These are phyloP conservation scores for Philaenus spumarius DNA, from an alignment of 1,140 invertebrate genomes.

Conservation along the genomic window DNA sequence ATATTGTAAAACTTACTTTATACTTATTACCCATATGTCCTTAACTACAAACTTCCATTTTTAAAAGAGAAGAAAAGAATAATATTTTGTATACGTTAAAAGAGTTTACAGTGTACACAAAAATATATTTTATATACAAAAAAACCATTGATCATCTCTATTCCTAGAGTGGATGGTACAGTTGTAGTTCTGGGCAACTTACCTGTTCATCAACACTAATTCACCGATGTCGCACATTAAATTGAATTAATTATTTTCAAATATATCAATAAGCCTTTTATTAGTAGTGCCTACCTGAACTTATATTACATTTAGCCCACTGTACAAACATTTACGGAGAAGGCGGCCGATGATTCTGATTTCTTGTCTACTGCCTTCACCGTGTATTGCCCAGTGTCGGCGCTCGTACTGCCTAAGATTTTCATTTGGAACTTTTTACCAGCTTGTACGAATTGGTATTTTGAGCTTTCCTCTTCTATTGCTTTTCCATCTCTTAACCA, in stretches of 20 bases:
- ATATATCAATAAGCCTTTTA: background rate
- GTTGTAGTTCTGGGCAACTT: background rate
- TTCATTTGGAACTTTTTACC: constrained; percentile 65
- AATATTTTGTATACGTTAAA: no score
- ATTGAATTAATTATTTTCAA: background rate
- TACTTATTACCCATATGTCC: no score
- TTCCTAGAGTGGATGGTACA: background rate
- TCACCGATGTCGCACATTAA: background rate
- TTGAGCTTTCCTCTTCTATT: constrained; percentile 62
- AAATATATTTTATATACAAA: background rate
- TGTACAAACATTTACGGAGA: constrained; percentile 72
- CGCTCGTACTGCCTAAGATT: constrained; percentile 64
- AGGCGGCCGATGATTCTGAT: constrained; percentile 71
- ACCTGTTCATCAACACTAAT: background rate
- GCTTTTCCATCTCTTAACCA: constrained; percentile 92
- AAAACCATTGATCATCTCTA: background rate
- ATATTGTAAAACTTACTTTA: no score
- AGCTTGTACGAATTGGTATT: constrained; percentile 76
- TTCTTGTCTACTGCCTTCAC: constrained; percentile 81
- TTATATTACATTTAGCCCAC: background rate
- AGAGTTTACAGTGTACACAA: no score
- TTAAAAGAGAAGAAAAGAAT: no score
- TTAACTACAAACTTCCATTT: no score
- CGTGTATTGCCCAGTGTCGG: constrained; percentile 85
- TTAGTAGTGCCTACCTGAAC: background rate